phyloP scores from a whole-genome alignment of 2,797 vertebrate species.

The Artibeus jamaicensis region DNA sequence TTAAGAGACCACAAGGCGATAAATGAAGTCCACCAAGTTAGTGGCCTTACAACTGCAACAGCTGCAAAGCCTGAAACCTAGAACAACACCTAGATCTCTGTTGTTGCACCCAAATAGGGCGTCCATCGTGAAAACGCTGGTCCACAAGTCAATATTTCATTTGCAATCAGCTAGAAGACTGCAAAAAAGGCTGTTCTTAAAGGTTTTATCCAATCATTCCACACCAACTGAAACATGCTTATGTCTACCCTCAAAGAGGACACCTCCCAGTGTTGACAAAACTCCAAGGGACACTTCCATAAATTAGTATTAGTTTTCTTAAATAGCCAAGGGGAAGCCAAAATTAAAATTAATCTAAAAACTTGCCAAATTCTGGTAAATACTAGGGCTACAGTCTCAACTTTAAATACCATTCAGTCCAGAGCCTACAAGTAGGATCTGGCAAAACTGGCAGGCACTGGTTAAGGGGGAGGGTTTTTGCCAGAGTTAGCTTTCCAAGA shows the following conservation, averaged over 20 bases:
- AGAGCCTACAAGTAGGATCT: background rate
- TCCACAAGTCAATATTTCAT: background rate
- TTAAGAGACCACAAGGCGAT: background rate
- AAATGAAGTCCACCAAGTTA: background rate
- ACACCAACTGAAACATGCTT: background rate
- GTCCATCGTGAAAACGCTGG: background rate
- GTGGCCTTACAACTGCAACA: background rate
- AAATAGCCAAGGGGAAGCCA: background rate
- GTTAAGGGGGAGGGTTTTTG: background rate
- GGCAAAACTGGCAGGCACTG: background rate
- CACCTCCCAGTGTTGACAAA: background rate
- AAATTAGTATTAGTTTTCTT: background rate
- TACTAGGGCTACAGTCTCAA: background rate
- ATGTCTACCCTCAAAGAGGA: background rate
- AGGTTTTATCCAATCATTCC: background rate
- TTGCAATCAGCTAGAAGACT: background rate
- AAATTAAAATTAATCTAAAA: background rate
- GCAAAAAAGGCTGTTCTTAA: background rate
- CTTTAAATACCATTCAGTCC: background rate
- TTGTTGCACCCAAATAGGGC: background rate
- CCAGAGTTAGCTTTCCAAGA: background rate
- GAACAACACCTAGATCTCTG: background rate
- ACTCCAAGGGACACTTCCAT: background rate
- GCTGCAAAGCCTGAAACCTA: background rate
- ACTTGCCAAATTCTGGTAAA: background rate